Evolutionary conservation across 2,113 vertebrate genomes (phyloP).

Genomic region (Gambusia holbrooki): DNA sequence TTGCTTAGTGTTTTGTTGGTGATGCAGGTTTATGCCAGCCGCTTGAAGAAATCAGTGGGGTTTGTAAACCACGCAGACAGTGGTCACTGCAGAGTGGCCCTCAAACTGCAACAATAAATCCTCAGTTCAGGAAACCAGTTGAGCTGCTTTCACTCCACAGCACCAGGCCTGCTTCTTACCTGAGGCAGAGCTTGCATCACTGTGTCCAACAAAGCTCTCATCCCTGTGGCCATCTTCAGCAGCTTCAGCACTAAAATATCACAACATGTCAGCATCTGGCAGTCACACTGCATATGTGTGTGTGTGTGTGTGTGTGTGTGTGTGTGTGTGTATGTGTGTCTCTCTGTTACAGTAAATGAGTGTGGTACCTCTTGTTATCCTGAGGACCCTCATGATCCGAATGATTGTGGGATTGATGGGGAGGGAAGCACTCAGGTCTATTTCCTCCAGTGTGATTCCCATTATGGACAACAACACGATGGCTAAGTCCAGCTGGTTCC

Average conservation of each 20-base stretch:
- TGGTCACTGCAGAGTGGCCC: conserved; percentile 8
- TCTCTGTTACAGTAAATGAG: conserved; percentile 13
- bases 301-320: conserved; percentile 3
- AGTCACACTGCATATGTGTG: conserved; percentile 1
- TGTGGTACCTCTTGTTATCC: conserved; percentile 73
- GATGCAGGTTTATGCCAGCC: conserved; percentile 13
- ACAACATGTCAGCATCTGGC: conserved; percentile 40
- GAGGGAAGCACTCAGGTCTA: conserved; percentile 74
- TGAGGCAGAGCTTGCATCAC: conserved; percentile 97
- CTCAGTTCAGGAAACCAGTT: conserved; percentile 46
- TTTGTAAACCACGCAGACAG: conserved; percentile 21
- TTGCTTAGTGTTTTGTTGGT: conserved; percentile 10
- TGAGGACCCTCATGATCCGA: conserved; percentile 77
- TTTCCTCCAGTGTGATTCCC: conserved; percentile 77
- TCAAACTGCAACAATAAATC: conserved; percentile 41
- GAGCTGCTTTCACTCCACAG: conserved; percentile 7
- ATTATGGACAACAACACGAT: conserved; percentile 78
- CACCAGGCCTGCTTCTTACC: conserved; percentile 75
- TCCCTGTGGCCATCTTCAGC: conserved; percentile 97
- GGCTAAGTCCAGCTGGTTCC: conserved; percentile 78
- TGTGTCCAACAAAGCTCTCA: conserved; percentile 94
- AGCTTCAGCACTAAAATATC: conserved; percentile 89
- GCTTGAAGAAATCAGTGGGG: conserved; percentile 6
- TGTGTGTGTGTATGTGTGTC: conserved; percentile 2
- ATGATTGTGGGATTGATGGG: conserved; percentile 80